Percentiles rank a stretch among this genome's conserved stretches.
Evolutionary conservation across 2,113 vertebrate genomes (phyloP).

Genomic region (Peucedramus taeniatus): DNA sequence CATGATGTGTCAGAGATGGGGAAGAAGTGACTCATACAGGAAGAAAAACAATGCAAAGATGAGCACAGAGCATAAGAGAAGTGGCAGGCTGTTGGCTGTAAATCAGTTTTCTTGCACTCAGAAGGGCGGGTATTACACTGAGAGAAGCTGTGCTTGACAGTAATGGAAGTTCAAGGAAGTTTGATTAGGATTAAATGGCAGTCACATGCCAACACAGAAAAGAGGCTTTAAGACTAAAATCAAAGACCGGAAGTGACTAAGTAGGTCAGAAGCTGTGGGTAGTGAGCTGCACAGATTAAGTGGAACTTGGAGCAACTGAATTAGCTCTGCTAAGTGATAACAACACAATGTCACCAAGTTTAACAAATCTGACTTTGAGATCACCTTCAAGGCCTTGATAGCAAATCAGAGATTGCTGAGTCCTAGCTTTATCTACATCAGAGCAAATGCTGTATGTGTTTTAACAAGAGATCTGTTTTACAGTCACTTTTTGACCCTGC

Average conservation of each 20-base stretch:
- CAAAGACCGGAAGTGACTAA: constrained; percentile 53
- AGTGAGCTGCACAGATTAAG: constrained; percentile 15
- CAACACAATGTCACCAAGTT: background rate
- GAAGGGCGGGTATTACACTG: background rate
- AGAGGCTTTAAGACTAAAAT: constrained; percentile 8
- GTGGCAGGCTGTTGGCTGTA: background rate
- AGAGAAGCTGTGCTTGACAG: background rate
- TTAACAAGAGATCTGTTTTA: background rate
- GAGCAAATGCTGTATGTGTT: background rate
- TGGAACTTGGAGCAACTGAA: background rate
- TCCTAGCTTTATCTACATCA: background rate
- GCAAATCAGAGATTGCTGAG: background rate
- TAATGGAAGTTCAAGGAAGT: constrained; percentile 27
- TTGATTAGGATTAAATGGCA: constrained; percentile 46
- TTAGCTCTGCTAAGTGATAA: constrained; percentile 29
- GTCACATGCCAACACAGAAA: background rate
- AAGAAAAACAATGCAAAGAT: constrained; percentile 44
- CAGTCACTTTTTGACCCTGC: constrained; percentile 30
- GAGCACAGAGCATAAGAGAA: background rate
- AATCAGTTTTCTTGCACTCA: background rate
- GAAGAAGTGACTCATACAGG: constrained; percentile 27
- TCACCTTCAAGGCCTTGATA: constrained; percentile 21
- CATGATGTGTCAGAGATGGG: background rate
- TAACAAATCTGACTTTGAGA: constrained; percentile 37
- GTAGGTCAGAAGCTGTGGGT: constrained; percentile 1